These are phyloP conservation scores for Hemiprocne comata DNA, from an alignment of 2,113 vertebrate genomes.

Conservation along the genomic window DNA sequence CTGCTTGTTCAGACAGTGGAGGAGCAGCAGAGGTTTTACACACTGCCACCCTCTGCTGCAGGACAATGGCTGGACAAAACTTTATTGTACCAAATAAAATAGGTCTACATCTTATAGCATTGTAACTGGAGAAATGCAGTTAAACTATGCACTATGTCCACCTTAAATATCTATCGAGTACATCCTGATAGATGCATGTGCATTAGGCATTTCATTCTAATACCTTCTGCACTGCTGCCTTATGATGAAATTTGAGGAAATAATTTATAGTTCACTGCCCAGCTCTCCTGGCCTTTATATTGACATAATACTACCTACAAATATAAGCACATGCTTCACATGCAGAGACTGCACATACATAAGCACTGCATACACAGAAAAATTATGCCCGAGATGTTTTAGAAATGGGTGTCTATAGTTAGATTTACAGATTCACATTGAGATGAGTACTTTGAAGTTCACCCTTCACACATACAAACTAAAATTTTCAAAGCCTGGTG, in stretches of 20 bases:
- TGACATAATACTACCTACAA: neutral
- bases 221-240: neutral
- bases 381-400: neutral
- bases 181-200: neutral
- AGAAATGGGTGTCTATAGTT: neutral
- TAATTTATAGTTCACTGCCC: neutral
- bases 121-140: neutral
- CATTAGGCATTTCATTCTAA: neutral
- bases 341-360: fast-evolving
- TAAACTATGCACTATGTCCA: neutral
- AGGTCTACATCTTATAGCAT: neutral
- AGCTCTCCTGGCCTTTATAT: neutral
- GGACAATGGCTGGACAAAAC: neutral
- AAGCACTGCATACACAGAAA: neutral
- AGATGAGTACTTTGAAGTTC: constrained; percentile 14
- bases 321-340: neutral
- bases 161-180: neutral
- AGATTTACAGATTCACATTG: neutral
- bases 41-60: neutral
- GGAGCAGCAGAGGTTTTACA: neutral
- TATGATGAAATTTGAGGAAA: neutral
- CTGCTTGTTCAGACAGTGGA: neutral
- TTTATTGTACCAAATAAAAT: neutral
- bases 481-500: constrained; percentile 7
- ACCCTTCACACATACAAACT: neutral